Evolutionary conservation across 2,888 invertebrate species (phyloP), one percentile per base, ranked within the genome.

Genomic region (Clunio marinus): DNA sequence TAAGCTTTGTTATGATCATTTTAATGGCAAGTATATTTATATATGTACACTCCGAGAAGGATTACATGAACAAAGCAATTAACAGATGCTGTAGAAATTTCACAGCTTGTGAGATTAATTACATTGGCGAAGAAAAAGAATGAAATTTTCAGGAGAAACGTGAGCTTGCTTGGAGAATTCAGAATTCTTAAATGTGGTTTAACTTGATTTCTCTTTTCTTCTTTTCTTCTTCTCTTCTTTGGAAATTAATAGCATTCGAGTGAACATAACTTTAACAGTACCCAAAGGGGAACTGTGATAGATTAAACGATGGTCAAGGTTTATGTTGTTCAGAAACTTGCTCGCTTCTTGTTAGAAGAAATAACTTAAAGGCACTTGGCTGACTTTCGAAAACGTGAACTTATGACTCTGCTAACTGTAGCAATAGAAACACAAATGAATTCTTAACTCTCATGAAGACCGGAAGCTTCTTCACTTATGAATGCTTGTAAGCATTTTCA

Each of bases 61-160:
- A 41, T 45, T 10, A n/a, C 51, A 8, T 22, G 51, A 17, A 17
- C 17, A 8, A 13, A 51, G 51, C 51, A 51, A 51, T 51, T 51
- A 51, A 22, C 51, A 51, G 4, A 22, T 8, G 5, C 22, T 51
- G 22, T 7, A 51, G n/a, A 51, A 22, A 51, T 5, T 51, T 51
- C 51, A 51, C 51, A 51, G 51, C 51, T 51, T 22, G 51, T 17
- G 51, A 51, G 51, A 51, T 51, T 51, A 51, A 51, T 51, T 22
- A 22, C 51, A 22, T 51, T 51, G n/a, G 51, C n/a, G 51, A 2
- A 22, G 22, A 32, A 32, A 32, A 32, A 32, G 13, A 32, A 51
- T 17, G 22, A 51, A 51, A 17, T 22, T 51, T 51, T 22, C 22
- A 7, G 35, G 35, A 32, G 35, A 32, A 32, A 13, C 5, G 35